Percentiles rank a stretch among this genome's conserved stretches.
These are phyloP conservation scores for Ailuropoda melanoleuca DNA, from an alignment of 2,113 vertebrate genomes.

Conservation along the genomic window DNA sequence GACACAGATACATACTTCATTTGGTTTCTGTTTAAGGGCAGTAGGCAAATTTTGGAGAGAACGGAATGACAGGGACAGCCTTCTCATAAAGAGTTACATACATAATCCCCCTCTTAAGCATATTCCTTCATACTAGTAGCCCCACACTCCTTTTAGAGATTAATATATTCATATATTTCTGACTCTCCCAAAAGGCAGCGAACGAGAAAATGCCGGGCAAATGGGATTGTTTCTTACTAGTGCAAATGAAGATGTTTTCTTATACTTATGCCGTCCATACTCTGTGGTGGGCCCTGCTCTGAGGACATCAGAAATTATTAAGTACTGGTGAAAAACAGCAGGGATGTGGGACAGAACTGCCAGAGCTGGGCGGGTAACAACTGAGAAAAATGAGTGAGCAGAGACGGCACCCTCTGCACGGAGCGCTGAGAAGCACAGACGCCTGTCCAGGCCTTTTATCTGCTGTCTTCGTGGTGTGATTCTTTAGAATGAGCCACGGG, in stretches of 20 bases:
- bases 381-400: neutral
- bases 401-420: neutral
- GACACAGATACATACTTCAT: neutral
- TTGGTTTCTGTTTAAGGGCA: neutral
- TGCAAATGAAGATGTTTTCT: neutral
- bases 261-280: neutral
- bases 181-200: neutral
- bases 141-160: neutral
- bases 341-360: neutral
- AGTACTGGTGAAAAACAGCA: neutral
- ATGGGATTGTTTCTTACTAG: neutral
- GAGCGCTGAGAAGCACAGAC: neutral
- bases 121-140: neutral
- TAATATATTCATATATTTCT: neutral
- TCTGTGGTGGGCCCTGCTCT: neutral
- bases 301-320: neutral
- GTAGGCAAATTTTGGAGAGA: neutral
- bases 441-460: neutral
- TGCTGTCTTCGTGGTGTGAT: neutral
- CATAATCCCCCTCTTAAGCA: neutral
- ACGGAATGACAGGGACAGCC: neutral
- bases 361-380: neutral
- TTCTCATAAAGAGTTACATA: neutral
- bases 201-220: neutral
- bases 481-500: neutral